Evolutionary conservation across 92 coral and sea anemone species (phyloP), one percentile per base, ranked within the genome.

Genomic region (Zoanthus gigantus): DNA sequence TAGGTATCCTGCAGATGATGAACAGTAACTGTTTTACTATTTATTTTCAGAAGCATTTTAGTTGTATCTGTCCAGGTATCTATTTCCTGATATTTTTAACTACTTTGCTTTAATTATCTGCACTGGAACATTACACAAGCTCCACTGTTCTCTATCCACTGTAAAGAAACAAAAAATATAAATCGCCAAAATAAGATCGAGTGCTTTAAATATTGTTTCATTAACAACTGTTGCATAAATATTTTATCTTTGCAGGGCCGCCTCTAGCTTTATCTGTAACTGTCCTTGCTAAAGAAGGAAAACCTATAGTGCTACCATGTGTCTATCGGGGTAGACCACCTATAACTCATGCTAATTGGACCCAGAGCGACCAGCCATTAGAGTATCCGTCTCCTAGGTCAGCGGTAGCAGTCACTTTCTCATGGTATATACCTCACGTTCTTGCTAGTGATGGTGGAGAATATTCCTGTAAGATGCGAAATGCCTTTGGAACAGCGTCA

Each of bases 281-380:
- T 17, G n/a, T 79, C 42, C 72, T 79, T 10, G 84, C 84, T 29
- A 16, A 32, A 28, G 57, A 63, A n/a, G 6, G 37, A 9, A 45
- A 61, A 34, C 2, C 84, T 9, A 30, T 79, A 4, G 0, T 2
- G 11, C 52, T 79, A 0, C 84, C 84, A 1, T 79, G 84, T 60
- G 56, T 47, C 2, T 45, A 79, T 31, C 54, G 73, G 5, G 84
- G 84, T 3, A 44, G 84, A 6, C 84, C 84, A 1, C 84, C 84
- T 18, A 61, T 79, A 23, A 60, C 84, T 17, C 57, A 60, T 0
- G 84, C 73, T 10, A 37, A 79, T 72, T 79, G 84, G 84, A 63
- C 71, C n/a, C 72, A 72, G 34, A 11, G 10, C 5, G 44, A 47
- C 12, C 73, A 60, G 16, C n/a, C 56, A n/a, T 45, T 79, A 8